These are phyloP conservation scores for Scomber colias DNA, from an alignment of 2,113 vertebrate genomes.

Conservation along the genomic window DNA sequence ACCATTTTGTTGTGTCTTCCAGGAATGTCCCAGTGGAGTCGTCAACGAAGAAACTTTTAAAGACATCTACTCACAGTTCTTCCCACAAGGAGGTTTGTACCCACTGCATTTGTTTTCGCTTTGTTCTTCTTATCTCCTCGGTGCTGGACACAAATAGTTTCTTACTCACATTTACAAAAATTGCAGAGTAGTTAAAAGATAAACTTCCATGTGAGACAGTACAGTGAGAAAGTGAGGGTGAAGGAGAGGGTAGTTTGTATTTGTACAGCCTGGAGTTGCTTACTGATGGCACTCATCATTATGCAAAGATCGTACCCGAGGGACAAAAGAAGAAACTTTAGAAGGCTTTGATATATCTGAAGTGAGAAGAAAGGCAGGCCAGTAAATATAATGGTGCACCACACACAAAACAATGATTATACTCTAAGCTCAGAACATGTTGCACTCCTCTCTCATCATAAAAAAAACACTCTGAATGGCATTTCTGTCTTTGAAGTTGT, in stretches of 20 bases:
- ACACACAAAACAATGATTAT: background rate
- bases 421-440: slow-evolving; percentile 14
- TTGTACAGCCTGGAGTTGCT: slow-evolving; percentile 18
- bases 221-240: background rate
- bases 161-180: slow-evolving; percentile 14
- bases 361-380: slow-evolving; percentile 39
- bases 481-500: slow-evolving; percentile 47
- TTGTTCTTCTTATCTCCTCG: slow-evolving; percentile 5
- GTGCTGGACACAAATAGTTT: background rate
- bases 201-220: slow-evolving; percentile 3
- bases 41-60: slow-evolving; percentile 99
- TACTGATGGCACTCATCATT: slow-evolving; percentile 42
- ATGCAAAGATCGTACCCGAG: slow-evolving; percentile 48
- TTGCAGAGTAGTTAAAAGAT: background rate
- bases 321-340: slow-evolving; percentile 45
- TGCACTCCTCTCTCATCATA: slow-evolving; percentile 19
- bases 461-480: background rate
- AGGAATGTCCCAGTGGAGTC: slow-evolving; percentile 97
- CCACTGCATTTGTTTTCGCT: slow-evolving; percentile 5
- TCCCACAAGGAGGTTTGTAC: slow-evolving; percentile 96
- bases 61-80: slow-evolving; percentile 98
- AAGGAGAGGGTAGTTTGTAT: slow-evolving; percentile 1
- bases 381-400: slow-evolving; percentile 35
- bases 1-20: slow-evolving; percentile 39
- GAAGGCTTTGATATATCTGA: slow-evolving; percentile 65